These are phyloP conservation scores for Ptychochromis oligacanthus DNA, from an alignment of 2,113 vertebrate species.

Conservation along the genomic window DNA sequence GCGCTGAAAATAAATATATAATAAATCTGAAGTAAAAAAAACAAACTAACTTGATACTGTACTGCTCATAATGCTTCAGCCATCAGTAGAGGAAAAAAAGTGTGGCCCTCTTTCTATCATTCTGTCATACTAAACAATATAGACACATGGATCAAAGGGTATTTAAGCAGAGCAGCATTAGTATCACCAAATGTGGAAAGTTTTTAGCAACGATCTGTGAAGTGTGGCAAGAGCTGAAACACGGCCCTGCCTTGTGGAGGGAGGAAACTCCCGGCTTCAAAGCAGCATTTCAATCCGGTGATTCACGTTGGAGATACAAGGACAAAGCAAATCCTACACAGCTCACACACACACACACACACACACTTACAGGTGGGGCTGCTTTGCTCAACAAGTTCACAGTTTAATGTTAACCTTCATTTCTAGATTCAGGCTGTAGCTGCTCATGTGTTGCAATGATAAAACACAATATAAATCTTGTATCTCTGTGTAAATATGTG, in stretches of 20 bases:
- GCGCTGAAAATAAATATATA: not conserved
- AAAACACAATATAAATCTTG: not conserved
- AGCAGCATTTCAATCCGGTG: slow-evolving; percentile 65
- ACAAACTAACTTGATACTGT: not conserved
- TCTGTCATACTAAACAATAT: not conserved
- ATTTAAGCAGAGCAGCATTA: not conserved
- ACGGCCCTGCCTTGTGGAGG: slow-evolving; percentile 49
- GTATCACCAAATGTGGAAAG: slow-evolving; percentile 20
- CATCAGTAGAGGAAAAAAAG: not conserved
- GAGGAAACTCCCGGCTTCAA: slow-evolving; percentile 61
- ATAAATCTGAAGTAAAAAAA: not conserved
- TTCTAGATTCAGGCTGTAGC: not conserved
- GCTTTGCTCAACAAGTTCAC: slow-evolving; percentile 44
- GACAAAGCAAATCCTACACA: slow-evolving; percentile 49
- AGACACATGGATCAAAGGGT: not conserved
- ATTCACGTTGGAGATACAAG: slow-evolving; percentile 54
- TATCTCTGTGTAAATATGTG: not conserved
- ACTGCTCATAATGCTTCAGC: not conserved
- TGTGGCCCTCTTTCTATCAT: not conserved
- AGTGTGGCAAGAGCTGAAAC: slow-evolving; percentile 62
- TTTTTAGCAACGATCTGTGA: slow-evolving; percentile 36
- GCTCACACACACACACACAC: slow-evolving; percentile 26
- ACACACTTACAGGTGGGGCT: slow-evolving; percentile 34
- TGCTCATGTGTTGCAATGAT: not conserved
- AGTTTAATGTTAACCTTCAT: slow-evolving; percentile 2